Evolutionary conservation across 2,113 vertebrate genomes (phyloP).

Genomic region (Syrrhaptes paradoxus): DNA sequence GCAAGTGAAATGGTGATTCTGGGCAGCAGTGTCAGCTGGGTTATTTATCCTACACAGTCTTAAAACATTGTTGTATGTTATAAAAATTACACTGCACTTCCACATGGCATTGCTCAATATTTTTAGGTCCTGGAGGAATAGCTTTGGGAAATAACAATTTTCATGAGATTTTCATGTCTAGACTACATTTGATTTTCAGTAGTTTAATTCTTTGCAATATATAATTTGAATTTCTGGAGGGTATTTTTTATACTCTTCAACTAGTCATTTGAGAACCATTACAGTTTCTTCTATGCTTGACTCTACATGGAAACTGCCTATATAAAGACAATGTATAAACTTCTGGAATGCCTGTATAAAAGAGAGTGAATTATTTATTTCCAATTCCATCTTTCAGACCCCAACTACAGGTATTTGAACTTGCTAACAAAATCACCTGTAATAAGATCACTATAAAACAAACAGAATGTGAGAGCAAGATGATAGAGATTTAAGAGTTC

Average conservation of each 20-base stretch:
- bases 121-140: background rate
- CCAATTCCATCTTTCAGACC: background rate
- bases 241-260: background rate
- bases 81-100: background rate
- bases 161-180: background rate
- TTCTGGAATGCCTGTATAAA: background rate
- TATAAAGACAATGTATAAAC: background rate
- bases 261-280: slow-evolving; percentile 9
- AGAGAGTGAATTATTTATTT: background rate
- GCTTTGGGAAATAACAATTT: slow-evolving; percentile 8
- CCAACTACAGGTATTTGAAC: background rate
- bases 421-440: background rate
- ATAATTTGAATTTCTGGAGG: slow-evolving; percentile 29
- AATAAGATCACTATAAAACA: background rate
- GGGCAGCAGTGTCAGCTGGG: background rate
- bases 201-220: slow-evolving; percentile 14
- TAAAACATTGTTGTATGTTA: background rate
- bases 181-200: background rate
- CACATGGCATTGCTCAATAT: background rate
- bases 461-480: background rate
- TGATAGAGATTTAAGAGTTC: background rate
- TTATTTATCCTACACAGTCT: background rate
- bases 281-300: background rate
- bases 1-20: background rate
- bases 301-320: background rate